Evolutionary conservation across 2,113 vertebrate genomes (phyloP).

Genomic region (Saccopteryx leptura): DNA sequence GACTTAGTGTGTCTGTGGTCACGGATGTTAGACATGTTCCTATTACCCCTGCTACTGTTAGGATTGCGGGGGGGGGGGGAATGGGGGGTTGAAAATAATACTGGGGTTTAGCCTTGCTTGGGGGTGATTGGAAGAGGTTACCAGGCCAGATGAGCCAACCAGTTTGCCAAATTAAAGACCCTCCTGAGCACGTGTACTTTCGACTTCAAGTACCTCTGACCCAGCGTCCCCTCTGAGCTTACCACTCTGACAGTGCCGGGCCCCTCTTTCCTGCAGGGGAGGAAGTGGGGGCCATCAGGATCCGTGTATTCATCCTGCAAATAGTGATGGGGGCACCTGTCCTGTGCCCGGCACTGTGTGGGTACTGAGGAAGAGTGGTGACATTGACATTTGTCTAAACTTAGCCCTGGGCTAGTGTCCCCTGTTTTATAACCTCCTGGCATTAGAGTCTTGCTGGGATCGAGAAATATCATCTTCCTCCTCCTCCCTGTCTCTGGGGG

Average conservation of each 20-base stretch:
- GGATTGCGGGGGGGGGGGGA: background rate
- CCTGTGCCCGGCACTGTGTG: background rate
- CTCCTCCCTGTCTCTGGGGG: background rate
- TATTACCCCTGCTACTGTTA: background rate
- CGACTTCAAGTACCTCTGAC: accelerated
- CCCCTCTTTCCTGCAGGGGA: background rate
- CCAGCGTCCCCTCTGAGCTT: background rate
- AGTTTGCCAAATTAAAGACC: background rate
- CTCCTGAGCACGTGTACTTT: background rate
- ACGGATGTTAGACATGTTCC: accelerated
- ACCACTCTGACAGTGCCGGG: accelerated
- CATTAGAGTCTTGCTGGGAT: background rate
- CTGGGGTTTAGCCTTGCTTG: background rate
- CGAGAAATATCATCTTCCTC: background rate
- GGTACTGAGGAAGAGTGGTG: background rate
- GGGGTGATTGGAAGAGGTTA: background rate
- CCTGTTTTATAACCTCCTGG: background rate
- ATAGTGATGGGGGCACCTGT: background rate
- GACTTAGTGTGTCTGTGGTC: background rate
- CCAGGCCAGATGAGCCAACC: background rate
- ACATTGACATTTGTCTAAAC: background rate
- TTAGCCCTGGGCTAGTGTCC: no score
- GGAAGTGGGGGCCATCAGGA: background rate
- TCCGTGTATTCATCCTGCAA: background rate
- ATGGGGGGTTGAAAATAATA: no score